Conservation (phyloP, 1,140 invertebrate species). For the Campoletis sonorensis region DNA sequence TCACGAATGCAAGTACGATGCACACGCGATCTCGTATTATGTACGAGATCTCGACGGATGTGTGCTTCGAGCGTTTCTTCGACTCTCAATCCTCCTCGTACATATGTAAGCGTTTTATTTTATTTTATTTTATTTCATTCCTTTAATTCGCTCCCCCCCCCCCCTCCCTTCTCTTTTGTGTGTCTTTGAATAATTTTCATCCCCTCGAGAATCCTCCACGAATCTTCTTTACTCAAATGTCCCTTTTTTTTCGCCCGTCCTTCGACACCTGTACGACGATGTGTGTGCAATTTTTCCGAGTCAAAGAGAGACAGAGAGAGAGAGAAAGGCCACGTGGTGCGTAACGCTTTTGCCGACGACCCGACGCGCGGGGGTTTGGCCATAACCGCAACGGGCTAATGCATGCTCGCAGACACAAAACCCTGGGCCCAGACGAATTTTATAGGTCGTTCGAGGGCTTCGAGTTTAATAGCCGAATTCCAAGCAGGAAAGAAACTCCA, state of each 20-base stretch:
- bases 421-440: conserved; percentile 73
- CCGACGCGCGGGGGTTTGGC: conserved; percentile 28
- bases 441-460: conserved; percentile 74
- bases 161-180: too few species aligned
- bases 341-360: background rate
- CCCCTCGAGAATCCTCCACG: too few species aligned
- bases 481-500: conserved; percentile 26
- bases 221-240: too few species aligned
- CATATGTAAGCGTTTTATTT: conserved; percentile 43
- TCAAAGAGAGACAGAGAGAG: background rate
- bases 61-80: too few species aligned
- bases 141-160: too few species aligned
- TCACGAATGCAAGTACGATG: conserved; percentile 1
- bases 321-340: background rate
- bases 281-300: too few species aligned
- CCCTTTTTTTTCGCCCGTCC: too few species aligned
- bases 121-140: too few species aligned
- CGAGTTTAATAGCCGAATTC: conserved; percentile 64
- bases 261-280: too few species aligned
- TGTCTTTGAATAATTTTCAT: too few species aligned
- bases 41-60: too few species aligned
- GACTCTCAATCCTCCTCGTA: conserved; percentile 28
- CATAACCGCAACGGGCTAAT: conserved; percentile 72
- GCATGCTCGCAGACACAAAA: conserved; percentile 69
- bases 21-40: conserved; percentile 1